Base-by-base conservation (phyloP, 1,140 invertebrate species). In the Drosophila navojoa region DNA sequence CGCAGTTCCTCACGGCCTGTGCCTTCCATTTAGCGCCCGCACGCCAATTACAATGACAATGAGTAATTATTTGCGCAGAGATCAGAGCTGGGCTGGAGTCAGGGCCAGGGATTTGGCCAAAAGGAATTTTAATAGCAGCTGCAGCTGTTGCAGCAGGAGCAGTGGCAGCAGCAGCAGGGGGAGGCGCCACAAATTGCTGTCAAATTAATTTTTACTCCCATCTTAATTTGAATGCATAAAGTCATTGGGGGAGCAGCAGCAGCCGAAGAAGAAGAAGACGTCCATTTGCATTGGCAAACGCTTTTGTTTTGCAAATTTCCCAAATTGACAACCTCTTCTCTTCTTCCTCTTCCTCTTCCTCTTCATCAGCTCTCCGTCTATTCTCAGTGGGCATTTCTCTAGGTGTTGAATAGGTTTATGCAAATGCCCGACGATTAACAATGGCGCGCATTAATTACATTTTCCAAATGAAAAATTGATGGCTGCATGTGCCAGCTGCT, bases 31-130 rank as follows among this genome's bases (percentile, higher is more conserved):
- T 89, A 87, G 73, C 82, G 82, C 84, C 84, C 69, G 82, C 79
- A 79, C 84, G 79, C 73, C 81, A 89, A 89, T 89, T 89, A 89
- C 77, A 89, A 89, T 90, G 84, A 89, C 84, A 89, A 89, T 89
- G 84, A 89, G 87, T 89, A 89, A 89, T 89, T 90, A 89, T 90
- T 89, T 79, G 64, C 67, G 71, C 84, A 87, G 71, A 89, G 72
- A 81, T 67, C 66, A 67, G 72, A 77, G 68, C 68, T 73, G 63
- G 75, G 68, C 68, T 73, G 63, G 64, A 60, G 53, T 40, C 47
- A 27, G 35, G 16, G 29, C 22, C 22, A 40, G 16, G 49, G 27
- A 69, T 45, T 62, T 53, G 40, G 32, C 44, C 15, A 45, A 53
- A 71, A 87, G 71, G 71, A 78, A 85, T 80, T 81, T 71, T 82